Conservation (phyloP, 2,888 invertebrate species). For the Osmoderma eremita region DNA sequence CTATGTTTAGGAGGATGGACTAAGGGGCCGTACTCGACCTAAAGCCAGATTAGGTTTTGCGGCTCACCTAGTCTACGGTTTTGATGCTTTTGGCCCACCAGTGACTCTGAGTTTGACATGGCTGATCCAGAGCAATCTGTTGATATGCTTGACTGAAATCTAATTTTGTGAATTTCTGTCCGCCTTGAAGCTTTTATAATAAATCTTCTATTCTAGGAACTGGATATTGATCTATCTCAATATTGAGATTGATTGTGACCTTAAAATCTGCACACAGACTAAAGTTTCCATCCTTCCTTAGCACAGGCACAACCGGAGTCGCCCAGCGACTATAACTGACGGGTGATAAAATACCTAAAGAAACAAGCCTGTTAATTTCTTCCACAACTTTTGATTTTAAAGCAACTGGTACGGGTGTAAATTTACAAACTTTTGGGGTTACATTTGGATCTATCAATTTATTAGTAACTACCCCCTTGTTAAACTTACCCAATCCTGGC, state of each 20-base stretch:
- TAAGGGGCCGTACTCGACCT: too few relatives aligned
- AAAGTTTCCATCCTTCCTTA: slow-evolving; percentile 50
- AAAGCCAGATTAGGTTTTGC: too few relatives aligned
- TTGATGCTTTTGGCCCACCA: too few relatives aligned
- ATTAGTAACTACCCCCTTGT: not conserved
- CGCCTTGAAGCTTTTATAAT: slow-evolving; percentile 42
- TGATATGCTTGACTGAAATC: slow-evolving; percentile 54
- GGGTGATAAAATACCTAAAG: slow-evolving; percentile 46
- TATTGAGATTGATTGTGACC: slow-evolving; percentile 46
- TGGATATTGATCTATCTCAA: slow-evolving; percentile 48
- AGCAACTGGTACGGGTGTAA: slow-evolving; percentile 42
- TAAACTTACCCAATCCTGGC: slow-evolving; percentile 3
- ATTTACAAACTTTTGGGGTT: slow-evolving; percentile 7
- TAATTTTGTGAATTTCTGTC: slow-evolving; percentile 45
- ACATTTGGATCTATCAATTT: too few relatives aligned
- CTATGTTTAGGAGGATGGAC: too few relatives aligned
- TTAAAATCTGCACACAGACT: slow-evolving; percentile 51
- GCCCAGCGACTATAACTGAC: slow-evolving; percentile 48
- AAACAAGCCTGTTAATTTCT: slow-evolving; percentile 42
- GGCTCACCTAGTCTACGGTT: too few relatives aligned
- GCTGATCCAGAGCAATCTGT: slow-evolving; percentile 54
- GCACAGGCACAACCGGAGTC: slow-evolving; percentile 55
- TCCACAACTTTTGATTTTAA: slow-evolving; percentile 37
- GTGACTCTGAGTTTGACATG: too few relatives aligned
- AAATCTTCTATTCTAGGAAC: slow-evolving; percentile 47